These are phyloP conservation scores for Tholera decimalis DNA, from an alignment of 2,888 invertebrate species.

Conservation along the genomic window DNA sequence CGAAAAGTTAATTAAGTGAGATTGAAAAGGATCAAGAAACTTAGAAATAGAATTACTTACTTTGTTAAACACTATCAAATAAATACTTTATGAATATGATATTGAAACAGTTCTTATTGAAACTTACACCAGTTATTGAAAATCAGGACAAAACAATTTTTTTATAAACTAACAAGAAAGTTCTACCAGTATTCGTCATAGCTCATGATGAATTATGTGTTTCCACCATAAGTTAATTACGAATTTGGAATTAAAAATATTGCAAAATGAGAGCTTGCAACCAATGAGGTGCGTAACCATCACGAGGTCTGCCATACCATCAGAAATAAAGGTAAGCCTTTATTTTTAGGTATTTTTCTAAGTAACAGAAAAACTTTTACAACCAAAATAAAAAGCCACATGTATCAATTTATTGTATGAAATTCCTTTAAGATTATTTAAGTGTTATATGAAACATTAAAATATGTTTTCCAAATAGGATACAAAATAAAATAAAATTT, in stretches of 20 bases:
- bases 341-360: not conserved
- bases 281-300: slow-evolving; percentile 2
- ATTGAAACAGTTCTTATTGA: not conserved
- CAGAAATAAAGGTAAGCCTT: not conserved
- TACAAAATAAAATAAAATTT: too few relatives aligned
- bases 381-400: not conserved
- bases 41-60: not conserved
- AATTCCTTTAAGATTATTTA: too few relatives aligned
- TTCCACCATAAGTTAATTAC: not conserved
- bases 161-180: not conserved
- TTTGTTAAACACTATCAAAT: not conserved
- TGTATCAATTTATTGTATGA: too few relatives aligned
- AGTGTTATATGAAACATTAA: too few relatives aligned
- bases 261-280: not conserved
- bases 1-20: not conserved
- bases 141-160: too few relatives aligned
- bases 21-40: not conserved
- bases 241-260: too few relatives aligned
- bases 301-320: not conserved
- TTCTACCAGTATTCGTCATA: not conserved
- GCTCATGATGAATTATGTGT: not conserved
- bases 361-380: not conserved
- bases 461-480: too few relatives aligned
- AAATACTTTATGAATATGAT: not conserved
- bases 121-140: too few relatives aligned